Evolutionary conservation across 2,888 invertebrate genomes (phyloP).

Genomic region (Nemoura dubitans): DNA sequence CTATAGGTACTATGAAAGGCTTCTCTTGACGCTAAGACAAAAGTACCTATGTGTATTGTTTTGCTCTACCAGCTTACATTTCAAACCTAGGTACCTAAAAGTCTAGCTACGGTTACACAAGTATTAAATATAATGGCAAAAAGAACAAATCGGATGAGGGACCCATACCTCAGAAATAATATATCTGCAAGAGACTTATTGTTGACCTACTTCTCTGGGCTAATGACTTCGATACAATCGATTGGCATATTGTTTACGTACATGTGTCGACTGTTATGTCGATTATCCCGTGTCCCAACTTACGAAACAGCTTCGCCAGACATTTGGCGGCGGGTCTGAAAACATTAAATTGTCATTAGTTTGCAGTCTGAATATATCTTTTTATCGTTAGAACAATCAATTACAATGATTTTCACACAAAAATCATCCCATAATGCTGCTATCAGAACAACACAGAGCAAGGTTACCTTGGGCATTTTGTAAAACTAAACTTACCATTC

Average conservation of each 20-base stretch:
- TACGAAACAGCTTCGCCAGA: not conserved
- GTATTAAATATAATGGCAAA: too few species aligned
- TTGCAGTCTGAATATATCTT: too few species aligned
- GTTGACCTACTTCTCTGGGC: too few species aligned
- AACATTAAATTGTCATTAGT: not conserved
- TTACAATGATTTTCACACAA: not conserved
- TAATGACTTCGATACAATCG: too few species aligned
- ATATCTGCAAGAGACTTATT: too few species aligned
- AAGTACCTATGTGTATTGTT: too few species aligned
- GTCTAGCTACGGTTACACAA: not conserved
- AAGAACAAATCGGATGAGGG: too few species aligned
- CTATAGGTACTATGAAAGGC: too few species aligned
- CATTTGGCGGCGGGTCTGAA: not conserved
- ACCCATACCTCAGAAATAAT: too few species aligned
- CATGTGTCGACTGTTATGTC: not conserved
- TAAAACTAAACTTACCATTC: not conserved
- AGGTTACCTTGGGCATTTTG: not conserved
- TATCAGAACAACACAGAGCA: not conserved
- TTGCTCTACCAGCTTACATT: too few species aligned
- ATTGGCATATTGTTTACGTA: not conserved
- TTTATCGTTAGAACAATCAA: too few species aligned
- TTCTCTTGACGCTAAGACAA: too few species aligned
- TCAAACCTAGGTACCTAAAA: not conserved
- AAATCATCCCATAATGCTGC: not conserved
- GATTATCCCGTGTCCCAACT: not conserved